Base-by-base conservation (phyloP, 2,888 invertebrate species). In the Cantharis lateralis region DNA sequence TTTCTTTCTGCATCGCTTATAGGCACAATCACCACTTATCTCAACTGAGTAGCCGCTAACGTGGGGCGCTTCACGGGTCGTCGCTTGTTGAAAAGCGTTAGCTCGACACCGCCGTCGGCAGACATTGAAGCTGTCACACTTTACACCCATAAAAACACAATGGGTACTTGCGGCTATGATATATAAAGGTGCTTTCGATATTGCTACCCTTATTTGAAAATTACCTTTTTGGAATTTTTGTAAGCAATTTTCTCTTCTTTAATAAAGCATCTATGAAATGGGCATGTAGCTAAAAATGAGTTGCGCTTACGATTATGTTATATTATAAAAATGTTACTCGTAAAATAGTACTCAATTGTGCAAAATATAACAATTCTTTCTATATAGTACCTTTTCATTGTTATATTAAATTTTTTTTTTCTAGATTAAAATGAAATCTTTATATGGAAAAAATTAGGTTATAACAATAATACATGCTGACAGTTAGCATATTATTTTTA, bases 11-110 rank as follows among this genome's bases (percentile, higher is more conserved):
- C 80, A 80, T 79, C 78, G 80, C 80, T 77, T 75, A 79, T 81
- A 78, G 81, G 74, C 78, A 81, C 79, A 80, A 80, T 81, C 81
- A 79, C 72, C 81, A 81, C 81, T 81, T 80, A 80, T 80, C 79
- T 80, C 80, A 76, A 75, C 76, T 78, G 80, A 81, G 81, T 81
- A 76, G 81, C 79, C 80, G 77, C 79, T 79, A 81, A 80, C 80
- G 80, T 77, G 78, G 75, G 76, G 78, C 79, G 79, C 76, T 78
- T 79, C 78, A 76, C 74, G 78, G 78, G 76, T 76, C 78, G 78
- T 76, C 70, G 79, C 79, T 75, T 79, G 75, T 75, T 66, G 72
- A 61, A 72, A 72, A 72, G 72, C 72, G 24, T 64, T 66, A 71
- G 71, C 75, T 75, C 77, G 66, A 77, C 72, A 76, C 71, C 74